These are phyloP conservation scores for Anguilla japonica DNA, from an alignment of 2,113 vertebrate species.

Conservation along the genomic window DNA sequence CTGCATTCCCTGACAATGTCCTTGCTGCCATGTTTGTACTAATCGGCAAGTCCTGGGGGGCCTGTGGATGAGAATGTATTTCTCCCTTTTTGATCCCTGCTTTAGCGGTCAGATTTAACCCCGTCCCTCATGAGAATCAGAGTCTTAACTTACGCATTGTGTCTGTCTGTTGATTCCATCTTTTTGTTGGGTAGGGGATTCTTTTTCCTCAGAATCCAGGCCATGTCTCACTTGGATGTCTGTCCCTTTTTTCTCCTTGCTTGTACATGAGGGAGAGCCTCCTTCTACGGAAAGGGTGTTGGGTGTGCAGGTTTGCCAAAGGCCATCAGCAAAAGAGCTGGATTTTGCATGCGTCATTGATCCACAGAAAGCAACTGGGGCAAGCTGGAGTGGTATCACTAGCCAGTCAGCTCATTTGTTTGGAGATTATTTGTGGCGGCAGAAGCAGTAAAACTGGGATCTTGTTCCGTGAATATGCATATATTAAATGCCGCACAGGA, in stretches of 20 bases:
- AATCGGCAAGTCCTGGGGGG: neutral
- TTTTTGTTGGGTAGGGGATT: neutral
- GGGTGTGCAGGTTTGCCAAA: constrained; percentile 3
- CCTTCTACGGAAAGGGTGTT: constrained; percentile 11
- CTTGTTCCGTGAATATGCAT: neutral
- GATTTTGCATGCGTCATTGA: neutral
- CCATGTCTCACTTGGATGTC: neutral
- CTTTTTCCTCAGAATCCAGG: neutral
- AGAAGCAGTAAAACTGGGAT: neutral
- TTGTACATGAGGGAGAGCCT: neutral
- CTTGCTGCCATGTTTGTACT: neutral
- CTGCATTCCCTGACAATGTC: neutral
- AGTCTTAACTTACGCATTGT: neutral
- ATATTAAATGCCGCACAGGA: neutral
- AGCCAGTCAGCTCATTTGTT: neutral
- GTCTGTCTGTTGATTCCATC: neutral
- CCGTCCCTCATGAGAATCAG: neutral
- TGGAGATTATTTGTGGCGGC: neutral
- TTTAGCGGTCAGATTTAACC: neutral
- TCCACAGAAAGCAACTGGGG: neutral
- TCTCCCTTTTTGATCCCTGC: neutral
- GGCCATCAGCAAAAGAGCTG: neutral
- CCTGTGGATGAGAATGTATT: neutral
- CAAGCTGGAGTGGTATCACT: neutral
- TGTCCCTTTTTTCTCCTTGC: neutral